Evolutionary conservation across 2,797 vertebrate genomes (phyloP), one percentile per base, ranked within the genome.

Genomic region (Hapalemur alaotrensis): DNA sequence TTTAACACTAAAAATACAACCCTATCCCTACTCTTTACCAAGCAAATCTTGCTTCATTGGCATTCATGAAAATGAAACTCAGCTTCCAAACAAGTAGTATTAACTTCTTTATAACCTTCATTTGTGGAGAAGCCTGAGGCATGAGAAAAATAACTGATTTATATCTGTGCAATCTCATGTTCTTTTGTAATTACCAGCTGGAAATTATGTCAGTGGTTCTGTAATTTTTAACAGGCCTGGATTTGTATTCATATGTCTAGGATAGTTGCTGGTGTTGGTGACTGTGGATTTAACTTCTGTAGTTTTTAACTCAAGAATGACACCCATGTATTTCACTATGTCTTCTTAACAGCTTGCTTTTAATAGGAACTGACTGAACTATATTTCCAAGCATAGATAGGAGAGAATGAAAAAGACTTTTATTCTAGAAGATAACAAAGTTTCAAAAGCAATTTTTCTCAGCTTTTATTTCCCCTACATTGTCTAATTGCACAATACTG

Each of bases 101-200:
- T 72, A 48, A 50, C 41, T 89, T 91, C 43, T 90, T 89, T 87
- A 57, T 85, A 79, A 46, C 30, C 20, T 95, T 92, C 30, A 25
- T 92, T 75, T 95, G 61, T 59, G 61, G 50, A 89, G 52, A 65
- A 70, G 54, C 81, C 41, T 69, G 76, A 17, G 81, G 50, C 59
- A 73, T 69, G 35, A 91, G 65, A 72, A 25, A 11, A 65, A 25
- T 80, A 86, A 35, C 41, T 69, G 59, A 93, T 79, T 85, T 79
- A 50, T 72, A 92, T 83, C 93, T 95, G 70, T 81, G 38, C 30
- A 75, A 52, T 93, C 35, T 91, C n/a, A 48, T n/a, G 30, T 69
- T 93, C 80, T 94, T 93, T 75, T 69, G 38, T 93, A 94, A 93
- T 88, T 84, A 90, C 57, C n/a, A 15, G 35, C 9, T 85, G 67